phyloP scores from a whole-genome alignment of 1,140 invertebrate genomes.

The Neuroterus valhalla region DNA sequence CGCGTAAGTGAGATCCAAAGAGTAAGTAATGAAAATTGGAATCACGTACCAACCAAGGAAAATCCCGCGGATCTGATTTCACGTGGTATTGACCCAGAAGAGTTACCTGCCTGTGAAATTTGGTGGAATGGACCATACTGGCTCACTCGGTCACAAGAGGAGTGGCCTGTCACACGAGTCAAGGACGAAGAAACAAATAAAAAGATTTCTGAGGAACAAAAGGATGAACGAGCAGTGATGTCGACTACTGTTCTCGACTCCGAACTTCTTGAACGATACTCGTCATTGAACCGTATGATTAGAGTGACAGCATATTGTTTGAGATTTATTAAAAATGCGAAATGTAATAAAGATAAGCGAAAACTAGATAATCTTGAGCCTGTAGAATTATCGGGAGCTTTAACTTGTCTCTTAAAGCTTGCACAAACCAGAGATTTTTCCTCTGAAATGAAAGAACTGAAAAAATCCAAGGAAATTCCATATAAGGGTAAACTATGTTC shows the following conservation, averaged over 20 bases:
- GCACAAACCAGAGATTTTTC: no score
- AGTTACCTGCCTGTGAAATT: slow-evolving; percentile 2
- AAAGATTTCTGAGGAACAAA: neutral
- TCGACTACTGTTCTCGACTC: neutral
- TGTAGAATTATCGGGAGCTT: no score
- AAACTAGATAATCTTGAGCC: neutral
- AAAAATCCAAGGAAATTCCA: neutral
- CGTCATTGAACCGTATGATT: no score
- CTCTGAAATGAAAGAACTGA: neutral
- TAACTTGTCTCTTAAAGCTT: no score
- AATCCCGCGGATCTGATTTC: no score
- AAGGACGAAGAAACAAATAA: neutral
- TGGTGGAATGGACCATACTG: slow-evolving; percentile 28
- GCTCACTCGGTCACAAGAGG: neutral
- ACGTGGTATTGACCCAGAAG: neutral
- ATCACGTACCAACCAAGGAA: no score
- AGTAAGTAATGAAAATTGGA: no score
- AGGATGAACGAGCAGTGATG: neutral
- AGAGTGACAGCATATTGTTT: slow-evolving; percentile 14
- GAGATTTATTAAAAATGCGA: slow-evolving; percentile 10
- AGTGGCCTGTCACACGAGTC: neutral
- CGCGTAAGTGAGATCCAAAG: no score
- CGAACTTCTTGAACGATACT: no score
- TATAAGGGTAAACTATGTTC: neutral
- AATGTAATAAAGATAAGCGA: neutral